These are phyloP conservation scores for Mechanitis messenoides DNA, from an alignment of 2,888 invertebrate species.

Conservation along the genomic window DNA sequence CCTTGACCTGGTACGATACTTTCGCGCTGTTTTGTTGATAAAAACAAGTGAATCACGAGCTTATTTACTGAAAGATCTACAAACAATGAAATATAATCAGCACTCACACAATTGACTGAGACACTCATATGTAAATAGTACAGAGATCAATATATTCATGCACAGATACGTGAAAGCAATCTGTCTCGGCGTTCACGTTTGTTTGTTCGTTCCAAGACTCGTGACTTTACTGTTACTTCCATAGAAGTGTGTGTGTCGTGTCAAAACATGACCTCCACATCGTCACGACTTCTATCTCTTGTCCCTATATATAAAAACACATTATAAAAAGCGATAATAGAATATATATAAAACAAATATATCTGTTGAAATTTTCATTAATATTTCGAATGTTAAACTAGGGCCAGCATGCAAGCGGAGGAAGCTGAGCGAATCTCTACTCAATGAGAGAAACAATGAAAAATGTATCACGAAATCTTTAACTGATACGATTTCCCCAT, in stretches of 20 bases:
- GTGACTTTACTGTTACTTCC: conserved; percentile 56
- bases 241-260: conserved; percentile 28
- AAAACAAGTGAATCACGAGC: conserved; percentile 12
- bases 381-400: too few species aligned
- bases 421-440: too few species aligned
- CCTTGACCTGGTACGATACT: not conserved
- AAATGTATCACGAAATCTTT: too few species aligned
- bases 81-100: conserved; percentile 34
- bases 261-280: conserved; percentile 48
- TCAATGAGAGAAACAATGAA: too few species aligned
- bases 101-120: conserved; percentile 33
- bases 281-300: conserved; percentile 46
- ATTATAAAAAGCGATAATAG: not conserved
- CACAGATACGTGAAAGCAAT: conserved; percentile 62
- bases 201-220: conserved; percentile 47
- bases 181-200: conserved; percentile 39
- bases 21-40: conserved; percentile 4
- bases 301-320: conserved; percentile 8
- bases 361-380: too few species aligned
- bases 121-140: conserved; percentile 52
- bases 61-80: conserved; percentile 14
- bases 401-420: too few species aligned
- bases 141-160: conserved; percentile 55
- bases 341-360: too few species aligned
- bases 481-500: too few species aligned